Evolutionary conservation across 2,888 invertebrate species (phyloP), one percentile per base, ranked within the genome.

Genomic region (Hydropsyche betteni): DNA sequence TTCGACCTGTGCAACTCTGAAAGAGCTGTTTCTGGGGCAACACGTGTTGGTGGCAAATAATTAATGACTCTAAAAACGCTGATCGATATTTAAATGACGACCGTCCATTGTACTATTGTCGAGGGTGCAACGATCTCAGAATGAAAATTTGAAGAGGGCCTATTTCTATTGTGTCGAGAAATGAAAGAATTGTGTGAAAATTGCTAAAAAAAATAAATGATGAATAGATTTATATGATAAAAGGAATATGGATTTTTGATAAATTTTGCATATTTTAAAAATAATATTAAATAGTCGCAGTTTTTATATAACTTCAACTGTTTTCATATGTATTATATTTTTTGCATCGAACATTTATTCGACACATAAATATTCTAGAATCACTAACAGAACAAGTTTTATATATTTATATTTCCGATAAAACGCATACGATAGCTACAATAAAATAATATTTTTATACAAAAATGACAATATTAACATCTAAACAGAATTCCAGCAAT

Each of bases 1-100:
- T 14, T 55, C 6, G 55, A 4, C 16, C 12, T n/a, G n/a, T 55
- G 12, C 55, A 55, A 10, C 12, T 12, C 55, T 10, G n/a, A 1
- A 12, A 1, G 16, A 6, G 6, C 16, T 55, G 12, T 55, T 55
- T 55, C 55, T 55, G 24, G 16, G 24, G 58, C 24, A 24, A 24
- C 58, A 58, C 58, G 58, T 58, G 58, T 24, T 58, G 8, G 8
- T 58, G 16, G 16, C 58, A 24, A n/a, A 53, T 12, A 58, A 58
- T 58, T 16, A 24, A 14, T 58, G 16, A 24, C 53, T 53, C 12
- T 5, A n/a, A 53, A 5, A n/a, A 12, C 10, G 14, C 53, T 53
- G 53, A 53, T 53, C 53, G 53, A 53, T 53, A 53, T 53, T 53
- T 53, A 53, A 53, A 53, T 12, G 14, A 14, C 24, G 24, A 2